These are phyloP conservation scores for Trachymyrmex septentrionalis DNA, from an alignment of 1,140 invertebrate genomes.

Conservation along the genomic window DNA sequence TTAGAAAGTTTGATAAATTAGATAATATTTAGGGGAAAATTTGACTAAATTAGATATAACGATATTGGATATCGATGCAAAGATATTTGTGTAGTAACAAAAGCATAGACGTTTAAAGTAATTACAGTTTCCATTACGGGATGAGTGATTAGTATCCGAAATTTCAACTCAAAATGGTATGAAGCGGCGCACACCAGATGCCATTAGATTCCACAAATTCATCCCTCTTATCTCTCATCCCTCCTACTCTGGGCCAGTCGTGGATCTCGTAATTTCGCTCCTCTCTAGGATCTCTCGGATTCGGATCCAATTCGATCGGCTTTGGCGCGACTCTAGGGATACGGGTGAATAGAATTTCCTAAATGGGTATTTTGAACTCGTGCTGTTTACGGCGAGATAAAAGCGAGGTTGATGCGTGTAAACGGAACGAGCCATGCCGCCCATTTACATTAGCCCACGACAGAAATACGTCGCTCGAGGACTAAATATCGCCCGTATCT, in stretches of 20 bases:
- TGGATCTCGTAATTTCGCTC: conserved; percentile 41
- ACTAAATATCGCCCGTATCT: conserved; percentile 45
- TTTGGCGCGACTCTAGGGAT: conserved; percentile 40
- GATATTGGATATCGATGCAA: background rate
- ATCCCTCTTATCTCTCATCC: conserved; percentile 20
- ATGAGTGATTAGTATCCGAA: conserved; percentile 20
- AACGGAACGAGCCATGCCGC: conserved; percentile 23
- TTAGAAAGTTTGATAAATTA: background rate
- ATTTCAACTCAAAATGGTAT: conserved; percentile 30
- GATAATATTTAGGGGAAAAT: background rate
- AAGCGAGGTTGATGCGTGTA: conserved; percentile 21
- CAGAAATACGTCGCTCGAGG: conserved; percentile 10
- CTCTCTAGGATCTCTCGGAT: conserved; percentile 29
- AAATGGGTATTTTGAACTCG: conserved; percentile 38
- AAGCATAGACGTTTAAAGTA: background rate
- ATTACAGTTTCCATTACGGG: conserved; percentile 13
- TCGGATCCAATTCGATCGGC: conserved; percentile 55
- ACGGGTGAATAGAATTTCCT: conserved; percentile 46
- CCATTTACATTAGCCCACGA: conserved; percentile 46
- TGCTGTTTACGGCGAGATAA: conserved; percentile 53
- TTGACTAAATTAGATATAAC: too few species aligned
- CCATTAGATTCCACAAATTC: conserved; percentile 14
- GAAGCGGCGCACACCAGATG: conserved; percentile 22
- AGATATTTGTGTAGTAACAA: background rate
- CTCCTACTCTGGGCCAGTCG: background rate